Percentiles rank a stretch among this genome's conserved stretches.
These are phyloP conservation scores for Mustelus asterias DNA, from an alignment of 2,113 vertebrate genomes.

Conservation along the genomic window DNA sequence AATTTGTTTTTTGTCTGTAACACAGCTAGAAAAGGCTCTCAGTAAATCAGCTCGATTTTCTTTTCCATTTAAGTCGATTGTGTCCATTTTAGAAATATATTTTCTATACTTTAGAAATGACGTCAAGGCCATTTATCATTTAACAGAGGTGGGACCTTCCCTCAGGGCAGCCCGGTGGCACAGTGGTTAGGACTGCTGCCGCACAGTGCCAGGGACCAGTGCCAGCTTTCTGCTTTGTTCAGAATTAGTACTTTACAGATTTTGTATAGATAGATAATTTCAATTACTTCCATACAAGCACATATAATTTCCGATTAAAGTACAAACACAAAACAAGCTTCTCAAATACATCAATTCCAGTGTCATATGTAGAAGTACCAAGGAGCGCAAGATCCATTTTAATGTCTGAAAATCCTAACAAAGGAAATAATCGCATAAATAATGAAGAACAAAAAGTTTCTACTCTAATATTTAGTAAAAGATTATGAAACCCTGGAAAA, in stretches of 20 bases:
- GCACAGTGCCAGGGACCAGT: no score
- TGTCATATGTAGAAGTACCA: neutral
- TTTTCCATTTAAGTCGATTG: neutral
- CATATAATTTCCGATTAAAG: neutral
- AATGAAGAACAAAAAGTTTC: neutral
- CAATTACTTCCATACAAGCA: neutral
- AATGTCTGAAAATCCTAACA: neutral
- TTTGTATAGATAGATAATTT: neutral
- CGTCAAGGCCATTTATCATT: neutral
- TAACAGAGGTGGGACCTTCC: neutral
- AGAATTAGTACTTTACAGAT: neutral
- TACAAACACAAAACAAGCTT: neutral
- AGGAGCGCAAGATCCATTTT: neutral
- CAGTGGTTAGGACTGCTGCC: no score
- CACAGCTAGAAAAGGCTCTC: neutral
- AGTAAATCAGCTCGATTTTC: neutral
- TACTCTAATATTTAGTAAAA: neutral
- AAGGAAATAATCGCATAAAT: neutral
- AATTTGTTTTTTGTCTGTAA: neutral
- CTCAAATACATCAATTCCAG: conserved; percentile 12
- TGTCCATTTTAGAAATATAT: neutral
- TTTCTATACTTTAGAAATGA: neutral
- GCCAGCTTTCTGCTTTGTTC: neutral
- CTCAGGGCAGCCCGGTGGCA: no score
- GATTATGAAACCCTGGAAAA: neutral